Conservation (phyloP, 1,140 invertebrate genomes). For the Cyclina sinensis region DNA sequence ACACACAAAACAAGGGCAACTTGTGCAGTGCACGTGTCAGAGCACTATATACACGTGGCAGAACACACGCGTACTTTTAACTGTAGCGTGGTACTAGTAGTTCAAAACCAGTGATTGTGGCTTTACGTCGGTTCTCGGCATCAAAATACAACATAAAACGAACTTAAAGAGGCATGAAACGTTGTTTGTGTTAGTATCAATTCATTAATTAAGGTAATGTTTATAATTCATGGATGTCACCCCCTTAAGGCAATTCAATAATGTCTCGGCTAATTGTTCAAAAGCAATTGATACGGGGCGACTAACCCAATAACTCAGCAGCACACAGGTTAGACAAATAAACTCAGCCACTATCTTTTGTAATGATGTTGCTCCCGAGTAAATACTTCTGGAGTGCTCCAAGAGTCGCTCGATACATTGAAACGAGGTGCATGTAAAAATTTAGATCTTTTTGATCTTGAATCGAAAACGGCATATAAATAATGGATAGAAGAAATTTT, state of each 20-base stretch:
- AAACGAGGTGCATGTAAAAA: not conserved
- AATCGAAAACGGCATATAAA: not conserved
- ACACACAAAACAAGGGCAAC: too few species aligned
- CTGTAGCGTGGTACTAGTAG: too few species aligned
- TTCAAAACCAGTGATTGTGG: not conserved
- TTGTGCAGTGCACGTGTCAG: too few species aligned
- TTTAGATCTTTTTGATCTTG: not conserved
- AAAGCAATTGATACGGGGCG: slow-evolving; percentile 49
- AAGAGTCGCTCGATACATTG: slow-evolving; percentile 13
- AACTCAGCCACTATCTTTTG: slow-evolving; percentile 28
- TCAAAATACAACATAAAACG: not conserved
- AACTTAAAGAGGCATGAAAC: not conserved
- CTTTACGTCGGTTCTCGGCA: not conserved
- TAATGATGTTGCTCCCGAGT: slow-evolving; percentile 18
- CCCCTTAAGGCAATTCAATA: slow-evolving; percentile 47
- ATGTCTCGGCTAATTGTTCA: slow-evolving; percentile 38
- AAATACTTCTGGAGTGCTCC: slow-evolving; percentile 11
- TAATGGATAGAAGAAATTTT: not conserved
- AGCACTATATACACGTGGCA: too few species aligned
- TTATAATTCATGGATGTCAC: slow-evolving; percentile 34
- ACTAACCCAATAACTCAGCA: slow-evolving; percentile 15
- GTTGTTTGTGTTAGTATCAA: slow-evolving; percentile 4
- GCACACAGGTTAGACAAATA: slow-evolving; percentile 45
- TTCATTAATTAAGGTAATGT: slow-evolving; percentile 13
- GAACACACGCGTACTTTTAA: too few species aligned